phyloP scores from a whole-genome alignment of 2,113 vertebrate species.

The Pachypanchax playfairii region DNA sequence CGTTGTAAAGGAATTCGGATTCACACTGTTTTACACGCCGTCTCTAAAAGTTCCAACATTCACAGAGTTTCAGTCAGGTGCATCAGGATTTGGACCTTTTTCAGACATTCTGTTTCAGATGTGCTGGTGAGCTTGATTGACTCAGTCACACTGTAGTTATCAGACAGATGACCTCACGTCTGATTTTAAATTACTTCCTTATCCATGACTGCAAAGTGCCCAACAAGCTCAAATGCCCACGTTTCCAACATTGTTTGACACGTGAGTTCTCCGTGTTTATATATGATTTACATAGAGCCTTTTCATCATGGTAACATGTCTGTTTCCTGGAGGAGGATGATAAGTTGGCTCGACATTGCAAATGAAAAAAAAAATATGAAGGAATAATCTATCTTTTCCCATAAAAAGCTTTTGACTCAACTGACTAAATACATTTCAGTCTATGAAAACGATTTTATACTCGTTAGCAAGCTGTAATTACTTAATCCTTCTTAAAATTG shows the following conservation, averaged over 20 bases:
- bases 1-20: too few species aligned
- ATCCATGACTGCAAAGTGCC: background rate
- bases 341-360: background rate
- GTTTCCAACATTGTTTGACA: background rate
- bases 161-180: background rate
- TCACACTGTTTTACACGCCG: too few species aligned
- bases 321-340: background rate
- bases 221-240: background rate
- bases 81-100: too few species aligned
- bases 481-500: background rate
- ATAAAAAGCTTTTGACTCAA: conserved; percentile 4
- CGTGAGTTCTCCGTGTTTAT: background rate
- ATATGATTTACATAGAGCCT: background rate
- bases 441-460: background rate
- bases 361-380: background rate
- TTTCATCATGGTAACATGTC: background rate
- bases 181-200: background rate
- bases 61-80: too few species aligned
- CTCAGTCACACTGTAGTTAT: background rate
- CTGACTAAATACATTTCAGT: background rate
- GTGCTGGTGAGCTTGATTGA: background rate
- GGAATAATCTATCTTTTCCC: background rate
- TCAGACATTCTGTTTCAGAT: background rate
- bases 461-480: background rate
- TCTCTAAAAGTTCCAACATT: too few species aligned